Percentiles rank a stretch among this genome's conserved stretches.
Conservation (phyloP, 2,797 vertebrate species). For the Enteromius afrohamiltoni region DNA sequence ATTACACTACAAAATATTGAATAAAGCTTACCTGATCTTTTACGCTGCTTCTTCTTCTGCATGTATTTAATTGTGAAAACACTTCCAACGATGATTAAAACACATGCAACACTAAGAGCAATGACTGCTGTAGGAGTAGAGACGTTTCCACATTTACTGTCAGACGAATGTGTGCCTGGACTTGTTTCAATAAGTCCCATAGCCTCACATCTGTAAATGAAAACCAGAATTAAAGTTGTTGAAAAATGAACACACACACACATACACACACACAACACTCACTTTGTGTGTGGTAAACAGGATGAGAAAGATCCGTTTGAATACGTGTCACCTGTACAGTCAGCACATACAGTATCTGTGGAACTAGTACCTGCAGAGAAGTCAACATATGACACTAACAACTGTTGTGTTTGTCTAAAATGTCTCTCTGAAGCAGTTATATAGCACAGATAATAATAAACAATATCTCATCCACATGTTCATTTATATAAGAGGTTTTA, state of each 20-base stretch:
- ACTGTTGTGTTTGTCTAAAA: not conserved
- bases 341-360: constrained; percentile 61
- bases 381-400: not conserved
- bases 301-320: constrained; percentile 58
- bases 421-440: not conserved
- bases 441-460: not conserved
- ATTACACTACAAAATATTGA: too few species aligned
- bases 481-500: not conserved
- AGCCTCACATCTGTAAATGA: constrained; percentile 61
- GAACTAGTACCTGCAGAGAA: constrained; percentile 60
- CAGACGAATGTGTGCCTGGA: constrained; percentile 55
- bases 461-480: not conserved
- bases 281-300: constrained; percentile 66
- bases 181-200: constrained; percentile 24
- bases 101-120: not conserved
- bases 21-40: not conserved
- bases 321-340: constrained; percentile 56
- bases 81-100: not conserved
- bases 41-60: not conserved
- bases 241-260: not conserved
- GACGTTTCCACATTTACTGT: constrained; percentile 54
- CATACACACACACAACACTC: constrained; percentile 28
- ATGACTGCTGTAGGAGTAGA: not conserved
- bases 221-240: not conserved
- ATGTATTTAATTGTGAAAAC: not conserved